Evolutionary conservation across 2,113 vertebrate species (phyloP), one percentile per base, ranked within the genome.

Genomic region (Hiodon alosoides): DNA sequence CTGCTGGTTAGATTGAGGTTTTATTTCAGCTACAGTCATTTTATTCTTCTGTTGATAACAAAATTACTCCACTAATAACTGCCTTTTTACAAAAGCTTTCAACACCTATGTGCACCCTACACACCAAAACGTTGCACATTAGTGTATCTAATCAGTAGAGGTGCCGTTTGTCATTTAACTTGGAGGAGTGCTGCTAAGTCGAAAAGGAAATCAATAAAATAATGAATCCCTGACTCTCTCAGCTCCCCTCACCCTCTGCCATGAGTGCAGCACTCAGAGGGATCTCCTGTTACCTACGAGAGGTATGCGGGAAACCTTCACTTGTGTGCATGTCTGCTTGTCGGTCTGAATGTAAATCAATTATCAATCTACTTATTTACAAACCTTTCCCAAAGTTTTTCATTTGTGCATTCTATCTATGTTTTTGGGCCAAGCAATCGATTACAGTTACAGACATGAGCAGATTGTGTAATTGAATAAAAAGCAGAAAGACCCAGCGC

Each of bases 281-380:
- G 69, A 95, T 96, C 81, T 95, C 94, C 84, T 95, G 93, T 79
- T 95, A 95, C 81, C 89, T 96, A 81, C 93, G 91, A 91, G 94
- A 96, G 94, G 94, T 95, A 89, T 71, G 55, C 50, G 17, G 3
- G 5, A 60, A 65, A 1, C 54, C 3, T 10, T 31, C 53, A 57
- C 70, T 58, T 55, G 51, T 31, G 46, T 65, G 10, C 9, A 14
- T 17, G 14, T 5, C 53, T 55, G 11, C 11, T 62, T 58, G 3
- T 66, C 5, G 46, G 13, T 70, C 16, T 68, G 7, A 52, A 8
- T 75, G 69, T 6, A n/a, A 68, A 69, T 31, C 31, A 31, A 31
- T 31, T 31, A 31, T 31, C 31, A 31, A 31, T 31, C 31, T 31
- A 17, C n/a, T 10, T 74, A 3, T 11, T 74, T 11, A 55, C 5